Evolutionary conservation across 2,797 vertebrate species (phyloP).

Genomic region (Nyctibius grandis): DNA sequence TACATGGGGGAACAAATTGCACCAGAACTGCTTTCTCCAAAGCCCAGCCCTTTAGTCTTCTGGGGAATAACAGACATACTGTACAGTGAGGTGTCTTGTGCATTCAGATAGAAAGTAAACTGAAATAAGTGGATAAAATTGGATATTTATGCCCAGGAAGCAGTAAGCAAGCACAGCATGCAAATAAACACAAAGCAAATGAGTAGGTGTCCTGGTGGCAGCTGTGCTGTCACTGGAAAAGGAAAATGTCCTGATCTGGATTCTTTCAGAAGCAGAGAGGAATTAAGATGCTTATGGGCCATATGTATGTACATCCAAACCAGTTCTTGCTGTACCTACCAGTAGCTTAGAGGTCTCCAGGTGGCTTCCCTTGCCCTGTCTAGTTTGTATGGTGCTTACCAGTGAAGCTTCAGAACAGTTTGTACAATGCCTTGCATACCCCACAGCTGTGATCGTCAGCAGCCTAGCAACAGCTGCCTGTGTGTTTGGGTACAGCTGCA

Average conservation of each 20-base stretch:
- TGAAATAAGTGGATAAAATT: background rate
- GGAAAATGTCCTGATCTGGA: background rate
- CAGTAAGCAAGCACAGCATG: background rate
- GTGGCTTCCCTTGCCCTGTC: background rate
- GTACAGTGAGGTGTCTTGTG: background rate
- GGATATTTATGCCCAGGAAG: background rate
- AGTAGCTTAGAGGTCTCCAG: background rate
- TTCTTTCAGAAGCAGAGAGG: background rate
- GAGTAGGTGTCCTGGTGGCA: background rate
- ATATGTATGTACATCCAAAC: background rate
- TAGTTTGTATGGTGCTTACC: background rate
- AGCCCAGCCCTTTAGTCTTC: background rate
- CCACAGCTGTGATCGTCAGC: background rate
- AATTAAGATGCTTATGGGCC: background rate
- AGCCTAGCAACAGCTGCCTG: background rate
- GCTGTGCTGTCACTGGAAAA: background rate
- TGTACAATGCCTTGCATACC: background rate
- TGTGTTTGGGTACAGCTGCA: background rate
- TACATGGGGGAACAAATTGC: rapidly evolving
- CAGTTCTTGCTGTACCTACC: background rate
- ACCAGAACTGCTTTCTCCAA: background rate
- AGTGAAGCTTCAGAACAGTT: background rate
- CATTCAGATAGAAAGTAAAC: background rate
- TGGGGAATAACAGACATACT: background rate
- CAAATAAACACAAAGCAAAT: background rate